Base-by-base conservation (phyloP, 2,888 invertebrate species). In the Apocheima hispidaria region DNA sequence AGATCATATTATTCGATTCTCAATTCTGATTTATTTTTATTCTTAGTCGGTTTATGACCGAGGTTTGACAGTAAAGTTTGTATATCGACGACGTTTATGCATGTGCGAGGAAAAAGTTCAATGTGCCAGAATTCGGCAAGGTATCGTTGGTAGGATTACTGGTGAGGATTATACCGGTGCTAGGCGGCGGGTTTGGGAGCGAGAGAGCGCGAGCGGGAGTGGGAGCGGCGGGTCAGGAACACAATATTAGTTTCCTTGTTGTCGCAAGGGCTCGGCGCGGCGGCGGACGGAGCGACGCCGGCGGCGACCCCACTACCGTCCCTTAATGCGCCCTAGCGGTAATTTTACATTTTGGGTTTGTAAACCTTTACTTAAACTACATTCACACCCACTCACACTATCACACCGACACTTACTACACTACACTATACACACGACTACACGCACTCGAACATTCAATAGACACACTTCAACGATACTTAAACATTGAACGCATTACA, bases 201-300 rank as follows among this genome's bases (percentile, higher is more conserved):
- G 77, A 70, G 77, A 70, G 71, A 61, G 65, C 63, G 72, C 50
- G 68, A 73, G 84, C 75, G 83, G 72, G 78, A 70, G 78, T 72
- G 83, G 72, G 83, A 72, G 79, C 75, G 87, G 78, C 80, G 88
- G 86, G 87, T 88, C 86, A 91, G 91, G 92, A 93, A 88, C 92
- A 92, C 86, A 93, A 93, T 92, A 93, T 93, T 93, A 93, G 93
- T 93, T 93, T 93, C 92, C 89, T 93, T 93, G 93, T 93, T 93
- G 92, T 93, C 93, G 92, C 92, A 93, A 93, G 93, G 93, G 92
- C 89, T 85, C 90, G 90, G 92, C 87, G 88, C 87, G 83, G 90
- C 90, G 86, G 90, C 88, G 87, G 85, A 86, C 87, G 90, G 90
- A 87, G 89, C 88, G 88, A 85, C 86, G 82, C 84, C 87, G 87